Percentiles rank a stretch among this genome's conserved stretches.
Evolutionary conservation across 2,113 vertebrate genomes (phyloP).

Genomic region (Oreotrochilus melanogaster): DNA sequence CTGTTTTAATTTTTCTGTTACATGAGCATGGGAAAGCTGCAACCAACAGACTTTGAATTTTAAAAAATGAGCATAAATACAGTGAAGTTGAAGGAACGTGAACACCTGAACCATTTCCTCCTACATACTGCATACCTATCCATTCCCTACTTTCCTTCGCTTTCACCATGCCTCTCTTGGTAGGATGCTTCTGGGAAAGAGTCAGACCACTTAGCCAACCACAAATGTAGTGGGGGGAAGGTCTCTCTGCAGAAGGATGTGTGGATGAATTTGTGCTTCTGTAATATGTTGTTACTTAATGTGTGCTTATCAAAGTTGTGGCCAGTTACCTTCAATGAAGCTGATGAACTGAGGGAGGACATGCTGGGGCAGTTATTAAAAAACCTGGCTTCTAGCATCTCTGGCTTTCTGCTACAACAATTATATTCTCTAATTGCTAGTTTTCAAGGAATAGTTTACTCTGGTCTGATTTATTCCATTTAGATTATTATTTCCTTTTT

Average conservation of each 20-base stretch:
- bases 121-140: accelerated
- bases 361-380: not conserved
- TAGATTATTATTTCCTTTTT: not conserved
- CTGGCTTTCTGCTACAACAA: not conserved
- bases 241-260: not conserved
- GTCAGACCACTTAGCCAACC: not conserved
- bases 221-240: not conserved
- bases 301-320: not conserved
- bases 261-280: not conserved
- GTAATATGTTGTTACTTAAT: not conserved
- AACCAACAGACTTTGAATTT: not conserved
- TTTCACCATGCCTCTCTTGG: not conserved
- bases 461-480: not conserved
- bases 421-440: not conserved
- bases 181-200: not conserved
- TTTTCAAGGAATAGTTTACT: not conserved
- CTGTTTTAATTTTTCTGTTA: not conserved
- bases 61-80: not conserved
- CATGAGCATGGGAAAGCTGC: not conserved
- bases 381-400: not conserved
- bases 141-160: not conserved
- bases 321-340: not conserved
- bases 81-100: not conserved
- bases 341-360: not conserved
- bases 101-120: not conserved